Base-by-base conservation (phyloP, 2,888 invertebrate genomes). In the Drosophila borealis region DNA sequence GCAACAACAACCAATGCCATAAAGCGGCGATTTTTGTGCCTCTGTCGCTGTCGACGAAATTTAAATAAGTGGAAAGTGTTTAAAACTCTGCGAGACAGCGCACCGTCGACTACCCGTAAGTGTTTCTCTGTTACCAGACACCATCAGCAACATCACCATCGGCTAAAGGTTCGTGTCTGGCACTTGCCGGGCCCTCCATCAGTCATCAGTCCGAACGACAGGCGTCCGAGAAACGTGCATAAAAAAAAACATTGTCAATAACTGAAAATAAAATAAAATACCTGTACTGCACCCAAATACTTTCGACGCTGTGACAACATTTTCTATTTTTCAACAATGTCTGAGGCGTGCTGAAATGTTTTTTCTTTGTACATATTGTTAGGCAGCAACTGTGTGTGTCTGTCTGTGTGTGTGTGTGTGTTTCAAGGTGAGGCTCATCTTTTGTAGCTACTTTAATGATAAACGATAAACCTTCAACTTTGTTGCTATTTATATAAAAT, bases 21-120 rank as follows among this genome's bases (percentile, higher is more conserved):
- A 76, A 78, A 74, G 69, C 66, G 59, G 64, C 51, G 54, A 77
- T 65, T 68, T 70, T 67, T 77, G 70, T 77, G 69, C 62, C 60
- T 70, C 61, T 62, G 70, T 64, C 44, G 63, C 57, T 63, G 66
- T 78, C 88, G 71, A 74, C 84, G 59, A 86, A 89, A 89, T 86
- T 87, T 84, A 82, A 89, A 86, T 84, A 80, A 89, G 80, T 89
- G 89, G 88, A 89, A 86, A 86, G 89, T 86, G 78, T 86, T 81
- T 80, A 65, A 63, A 62, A 70, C 54, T 51, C 60, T 33, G 29
- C 57, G 42, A 64, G 60, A 55, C 46, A 62, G 33, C 44, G 50
- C 44, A 46, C 49, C 42, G 19, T 49, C 44, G 14, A 14, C 33
- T 5, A 42, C 13, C 46, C 36, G 55, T 61, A 70, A 70, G 51